Percentiles rank a stretch among this genome's conserved stretches.
Evolutionary conservation across 2,113 vertebrate species (phyloP).

Genomic region (Anguilla japonica): DNA sequence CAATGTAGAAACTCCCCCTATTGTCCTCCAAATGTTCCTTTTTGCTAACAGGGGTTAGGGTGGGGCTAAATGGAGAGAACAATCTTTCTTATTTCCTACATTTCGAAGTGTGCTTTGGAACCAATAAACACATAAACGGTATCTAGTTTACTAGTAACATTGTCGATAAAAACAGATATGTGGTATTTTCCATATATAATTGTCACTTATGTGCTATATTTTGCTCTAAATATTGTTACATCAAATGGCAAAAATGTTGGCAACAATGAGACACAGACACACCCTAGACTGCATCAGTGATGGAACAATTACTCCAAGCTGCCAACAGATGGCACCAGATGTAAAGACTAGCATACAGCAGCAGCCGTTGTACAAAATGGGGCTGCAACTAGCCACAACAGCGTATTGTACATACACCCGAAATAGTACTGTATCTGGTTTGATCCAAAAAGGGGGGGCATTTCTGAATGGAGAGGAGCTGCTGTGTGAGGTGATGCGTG

Average conservation of each 20-base stretch:
- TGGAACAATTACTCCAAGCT: neutral
- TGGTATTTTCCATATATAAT: neutral
- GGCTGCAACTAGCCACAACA: neutral
- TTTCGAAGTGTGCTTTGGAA: neutral
- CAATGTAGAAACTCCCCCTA: too few species aligned
- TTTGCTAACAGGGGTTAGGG: neutral
- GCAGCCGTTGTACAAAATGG: neutral
- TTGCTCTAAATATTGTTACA: neutral
- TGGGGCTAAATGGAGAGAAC: neutral
- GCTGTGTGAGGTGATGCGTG: neutral
- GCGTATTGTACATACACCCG: neutral
- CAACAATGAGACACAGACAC: neutral
- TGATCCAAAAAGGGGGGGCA: neutral
- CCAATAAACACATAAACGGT: neutral
- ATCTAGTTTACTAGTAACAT: neutral
- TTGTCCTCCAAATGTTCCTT: neutral
- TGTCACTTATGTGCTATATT: neutral
- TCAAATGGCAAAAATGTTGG: neutral
- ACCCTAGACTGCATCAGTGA: neutral
- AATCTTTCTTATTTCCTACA: too few species aligned
- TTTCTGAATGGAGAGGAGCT: neutral
- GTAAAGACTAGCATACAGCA: slow-evolving; percentile 16
- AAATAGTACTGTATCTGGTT: neutral
- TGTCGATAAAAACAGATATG: too few species aligned
- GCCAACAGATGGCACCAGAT: slow-evolving; percentile 44